Evolutionary conservation across 2,113 vertebrate species (phyloP).

Genomic region (Plotosus lineatus): DNA sequence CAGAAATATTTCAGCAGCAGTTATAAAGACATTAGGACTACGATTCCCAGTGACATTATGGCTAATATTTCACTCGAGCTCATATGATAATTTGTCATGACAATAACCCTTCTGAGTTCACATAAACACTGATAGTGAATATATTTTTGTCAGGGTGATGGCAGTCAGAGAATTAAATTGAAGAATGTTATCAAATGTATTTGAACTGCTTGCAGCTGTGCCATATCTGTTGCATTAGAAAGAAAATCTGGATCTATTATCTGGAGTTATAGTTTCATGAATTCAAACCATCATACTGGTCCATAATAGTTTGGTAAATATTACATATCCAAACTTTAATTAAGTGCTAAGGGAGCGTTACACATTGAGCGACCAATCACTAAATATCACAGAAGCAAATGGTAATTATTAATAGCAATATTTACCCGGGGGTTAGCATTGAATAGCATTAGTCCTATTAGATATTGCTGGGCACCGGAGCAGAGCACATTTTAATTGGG

Average conservation of each 20-base stretch:
- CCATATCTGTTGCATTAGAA: neutral
- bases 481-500: slow-evolving; percentile 76
- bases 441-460: slow-evolving; percentile 73
- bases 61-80: slow-evolving; percentile 58
- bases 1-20: slow-evolving; percentile 66
- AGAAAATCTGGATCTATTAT: slow-evolving; percentile 9
- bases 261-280: slow-evolving; percentile 7
- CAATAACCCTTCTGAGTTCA: slow-evolving; percentile 51
- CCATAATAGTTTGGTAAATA: slow-evolving; percentile 15
- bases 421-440: slow-evolving; percentile 72
- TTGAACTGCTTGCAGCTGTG: neutral
- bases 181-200: slow-evolving; percentile 5
- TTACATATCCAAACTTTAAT: slow-evolving; percentile 53
- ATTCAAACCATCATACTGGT: slow-evolving; percentile 2
- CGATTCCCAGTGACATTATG: slow-evolving; percentile 59
- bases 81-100: slow-evolving; percentile 49
- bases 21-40: slow-evolving; percentile 72
- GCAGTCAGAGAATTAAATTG: neutral
- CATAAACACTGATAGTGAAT: neutral
- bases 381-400: slow-evolving; percentile 28
- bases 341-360: slow-evolving; percentile 64
- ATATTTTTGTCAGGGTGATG: neutral
- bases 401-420: slow-evolving; percentile 72
- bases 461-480: slow-evolving; percentile 59
- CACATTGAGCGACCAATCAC: slow-evolving; percentile 60